phyloP scores from a whole-genome alignment of 1,140 invertebrate species.

The Heliconius hewitsoni region DNA sequence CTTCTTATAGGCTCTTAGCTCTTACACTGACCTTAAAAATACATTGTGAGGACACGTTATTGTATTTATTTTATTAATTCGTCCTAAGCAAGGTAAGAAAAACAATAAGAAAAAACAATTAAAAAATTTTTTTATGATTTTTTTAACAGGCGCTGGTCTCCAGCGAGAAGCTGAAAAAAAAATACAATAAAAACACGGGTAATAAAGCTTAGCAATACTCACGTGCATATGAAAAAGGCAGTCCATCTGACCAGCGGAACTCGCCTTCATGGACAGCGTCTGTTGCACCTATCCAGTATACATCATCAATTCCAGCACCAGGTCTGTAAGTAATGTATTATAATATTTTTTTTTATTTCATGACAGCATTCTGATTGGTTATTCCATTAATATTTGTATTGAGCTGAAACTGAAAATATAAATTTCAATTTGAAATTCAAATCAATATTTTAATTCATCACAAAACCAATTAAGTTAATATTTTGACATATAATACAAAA shows the following conservation, averaged over 20 bases:
- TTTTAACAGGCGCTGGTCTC: too few species aligned
- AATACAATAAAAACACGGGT: not conserved
- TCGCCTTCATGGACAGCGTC: constrained; percentile 87
- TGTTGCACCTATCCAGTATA: constrained; percentile 90
- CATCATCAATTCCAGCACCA: constrained; percentile 83
- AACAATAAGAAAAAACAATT: too few species aligned
- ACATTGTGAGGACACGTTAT: not conserved
- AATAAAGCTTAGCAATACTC: constrained; percentile 66
- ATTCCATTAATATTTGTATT: too few species aligned
- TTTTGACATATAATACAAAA: not conserved
- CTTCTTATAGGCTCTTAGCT: not conserved
- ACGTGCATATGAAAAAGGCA: constrained; percentile 87
- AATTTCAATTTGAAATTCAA: not conserved
- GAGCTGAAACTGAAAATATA: not conserved
- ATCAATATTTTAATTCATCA: not conserved
- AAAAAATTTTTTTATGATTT: too few species aligned
- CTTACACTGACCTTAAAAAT: not conserved
- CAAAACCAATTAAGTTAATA: not conserved
- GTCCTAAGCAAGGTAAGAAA: too few species aligned
- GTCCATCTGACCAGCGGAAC: constrained; percentile 89
- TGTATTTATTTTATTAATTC: not conserved
- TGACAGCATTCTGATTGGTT: too few species aligned
- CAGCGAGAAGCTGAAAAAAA: not conserved
- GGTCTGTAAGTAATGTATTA: constrained; percentile 71
- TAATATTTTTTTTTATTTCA: too few species aligned